Evolutionary conservation across 2,797 vertebrate genomes (phyloP).

Genomic region (Malurus leucopterus): DNA sequence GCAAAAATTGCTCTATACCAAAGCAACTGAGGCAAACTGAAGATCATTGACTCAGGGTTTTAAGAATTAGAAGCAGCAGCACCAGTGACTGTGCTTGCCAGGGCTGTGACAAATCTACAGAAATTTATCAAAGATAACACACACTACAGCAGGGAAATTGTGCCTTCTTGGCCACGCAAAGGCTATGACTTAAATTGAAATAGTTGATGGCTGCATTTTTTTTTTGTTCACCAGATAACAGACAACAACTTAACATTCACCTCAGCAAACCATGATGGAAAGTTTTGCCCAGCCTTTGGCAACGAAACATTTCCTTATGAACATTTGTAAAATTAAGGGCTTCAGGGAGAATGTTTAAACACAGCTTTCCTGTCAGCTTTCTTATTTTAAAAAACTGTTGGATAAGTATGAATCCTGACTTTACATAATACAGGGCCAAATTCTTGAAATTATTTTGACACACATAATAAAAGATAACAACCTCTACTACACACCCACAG

Average conservation of each 20-base stretch:
- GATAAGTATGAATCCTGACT: neutral
- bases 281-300: neutral
- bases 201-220: neutral
- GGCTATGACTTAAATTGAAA: neutral
- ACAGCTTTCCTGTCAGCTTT: neutral
- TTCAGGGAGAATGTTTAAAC: neutral
- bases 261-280: neutral
- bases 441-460: neutral
- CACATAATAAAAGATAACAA: neutral
- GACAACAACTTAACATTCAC: neutral
- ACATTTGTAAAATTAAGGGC: neutral
- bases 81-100: neutral
- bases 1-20: neutral
- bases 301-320: neutral
- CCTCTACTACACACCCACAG: neutral
- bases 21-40: neutral
- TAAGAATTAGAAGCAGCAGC: neutral
- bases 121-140: neutral
- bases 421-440: neutral
- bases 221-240: neutral
- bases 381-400: neutral
- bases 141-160: neutral
- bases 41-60: neutral
- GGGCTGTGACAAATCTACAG: neutral
- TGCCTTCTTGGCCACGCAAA: neutral